Base-by-base conservation (phyloP, 2,797 vertebrate genomes). In the Sparus aurata region DNA sequence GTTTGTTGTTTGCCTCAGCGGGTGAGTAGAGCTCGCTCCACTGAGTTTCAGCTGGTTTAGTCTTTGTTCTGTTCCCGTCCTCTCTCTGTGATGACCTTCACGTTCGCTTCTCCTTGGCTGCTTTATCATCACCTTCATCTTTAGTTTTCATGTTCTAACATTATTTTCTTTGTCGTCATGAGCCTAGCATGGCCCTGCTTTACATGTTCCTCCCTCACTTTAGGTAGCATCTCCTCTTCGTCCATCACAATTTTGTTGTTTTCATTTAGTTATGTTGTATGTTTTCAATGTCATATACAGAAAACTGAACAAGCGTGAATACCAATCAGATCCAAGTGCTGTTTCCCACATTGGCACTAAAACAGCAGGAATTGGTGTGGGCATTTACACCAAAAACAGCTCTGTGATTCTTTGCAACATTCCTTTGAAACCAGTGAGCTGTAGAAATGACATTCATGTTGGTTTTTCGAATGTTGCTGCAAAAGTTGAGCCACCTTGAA, bases 311-410 rank as follows among this genome's bases (percentile, higher is more conserved):
- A 30, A 58, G 34, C 49, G 54, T 57, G 58, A 67, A 46, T 18
- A 70, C 16, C 7, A 25, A 12, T 66, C n/a, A 66, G 45, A 64
- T 71, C 10, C 59, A 11, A 62, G 27, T 23, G 47, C 6, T 13
- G 30, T 34, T 23, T 85, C 80, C 34, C 23, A 30, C 9, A 79
- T 65, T 20, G 17, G 41, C 30, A 67, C 55, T 2, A 13, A 46
- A 18, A 30, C 10, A n/a, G 55, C 34, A 34, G 34, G 34, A 34
- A 34, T 34, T 9, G 34, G 9, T 34, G 57, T 69, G 2, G 16
- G 15, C 3, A 30, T 55, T 63, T 50, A 63, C 57, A 55, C 47
- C 20, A 0, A 12, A 25, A 68, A 68, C 9, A 23, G 30, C 12
- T 27, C 47, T 34, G 34, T 34, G 34, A 34, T 34, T 34, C 34